Percentiles rank a stretch among this genome's conserved stretches.
Conservation (phyloP, 2,113 vertebrate species). For the Spea bombifrons region DNA sequence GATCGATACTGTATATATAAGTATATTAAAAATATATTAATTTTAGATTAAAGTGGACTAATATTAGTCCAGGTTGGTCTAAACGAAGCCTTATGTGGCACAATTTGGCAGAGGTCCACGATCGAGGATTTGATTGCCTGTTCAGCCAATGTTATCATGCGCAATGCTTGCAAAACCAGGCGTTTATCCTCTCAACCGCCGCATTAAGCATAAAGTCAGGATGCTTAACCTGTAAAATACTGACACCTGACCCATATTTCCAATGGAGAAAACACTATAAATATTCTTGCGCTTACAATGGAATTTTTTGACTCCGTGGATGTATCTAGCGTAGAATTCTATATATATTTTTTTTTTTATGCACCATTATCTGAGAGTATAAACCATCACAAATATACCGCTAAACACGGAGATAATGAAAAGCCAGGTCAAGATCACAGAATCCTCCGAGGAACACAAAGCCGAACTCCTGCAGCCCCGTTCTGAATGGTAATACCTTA, state of each 20-base stretch:
- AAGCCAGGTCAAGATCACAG: conserved; percentile 39
- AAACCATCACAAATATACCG: conserved; percentile 37
- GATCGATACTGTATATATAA: too few species aligned
- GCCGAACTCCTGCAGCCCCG: conserved; percentile 15
- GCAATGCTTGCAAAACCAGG: background rate
- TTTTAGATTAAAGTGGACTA: too few species aligned
- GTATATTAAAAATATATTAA: too few species aligned
- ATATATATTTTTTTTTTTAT: conserved; percentile 9
- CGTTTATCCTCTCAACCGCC: background rate
- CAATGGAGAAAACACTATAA: background rate
- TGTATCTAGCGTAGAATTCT: background rate
- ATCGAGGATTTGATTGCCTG: too few species aligned
- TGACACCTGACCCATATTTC: conserved; percentile 30
- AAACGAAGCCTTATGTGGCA: too few species aligned
- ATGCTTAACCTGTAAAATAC: conserved; percentile 41
- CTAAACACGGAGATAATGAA: conserved; percentile 40
- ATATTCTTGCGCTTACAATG: background rate
- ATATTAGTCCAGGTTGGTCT: too few species aligned
- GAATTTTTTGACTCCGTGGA: background rate
- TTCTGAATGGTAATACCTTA: conserved; percentile 24
- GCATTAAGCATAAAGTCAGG: conserved; percentile 30
- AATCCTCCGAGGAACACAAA: conserved; percentile 25
- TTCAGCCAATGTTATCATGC: background rate
- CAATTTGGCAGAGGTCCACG: too few species aligned
- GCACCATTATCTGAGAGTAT: conserved; percentile 29